Evolutionary conservation across 2,888 invertebrate species (phyloP).

Genomic region (Ethmia dodecea): DNA sequence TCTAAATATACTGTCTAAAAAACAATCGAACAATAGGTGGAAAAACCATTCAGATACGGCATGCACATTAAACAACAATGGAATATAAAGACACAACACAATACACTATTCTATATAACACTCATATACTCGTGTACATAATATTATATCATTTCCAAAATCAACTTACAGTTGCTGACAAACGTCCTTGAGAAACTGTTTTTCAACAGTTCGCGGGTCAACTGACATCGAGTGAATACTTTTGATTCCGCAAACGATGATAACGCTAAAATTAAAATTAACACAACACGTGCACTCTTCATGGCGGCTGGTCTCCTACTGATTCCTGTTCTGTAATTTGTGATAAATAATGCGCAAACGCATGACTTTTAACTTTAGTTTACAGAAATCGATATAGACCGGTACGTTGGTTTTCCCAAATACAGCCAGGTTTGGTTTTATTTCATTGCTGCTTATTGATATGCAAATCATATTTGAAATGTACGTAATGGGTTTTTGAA

Average conservation of each 20-base stretch:
- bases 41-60: conserved; percentile 11
- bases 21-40: too few relatives aligned
- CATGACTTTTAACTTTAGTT: conserved; percentile 35
- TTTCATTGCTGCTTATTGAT: too few relatives aligned
- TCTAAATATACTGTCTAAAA: too few relatives aligned
- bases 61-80: conserved; percentile 14
- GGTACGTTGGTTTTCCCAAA: too few relatives aligned
- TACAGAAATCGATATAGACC: background rate
- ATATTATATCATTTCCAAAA: too few relatives aligned
- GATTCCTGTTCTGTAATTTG: conserved; percentile 15
- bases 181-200: conserved; percentile 81
- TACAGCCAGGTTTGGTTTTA: too few relatives aligned
- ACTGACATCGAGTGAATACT: conserved; percentile 82
- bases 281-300: conserved; percentile 40
- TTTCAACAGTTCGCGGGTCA: conserved; percentile 80
- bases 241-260: conserved; percentile 53
- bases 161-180: conserved; percentile 85
- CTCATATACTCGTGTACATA: too few relatives aligned
- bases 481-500: too few relatives aligned
- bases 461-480: too few relatives aligned
- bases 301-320: conserved; percentile 42
- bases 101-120: conserved; percentile 3
- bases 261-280: conserved; percentile 32
- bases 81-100: conserved; percentile 15
- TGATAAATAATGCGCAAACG: conserved; percentile 35